phyloP scores from a whole-genome alignment of 2,113 vertebrate species.

The Furnarius figulus region DNA sequence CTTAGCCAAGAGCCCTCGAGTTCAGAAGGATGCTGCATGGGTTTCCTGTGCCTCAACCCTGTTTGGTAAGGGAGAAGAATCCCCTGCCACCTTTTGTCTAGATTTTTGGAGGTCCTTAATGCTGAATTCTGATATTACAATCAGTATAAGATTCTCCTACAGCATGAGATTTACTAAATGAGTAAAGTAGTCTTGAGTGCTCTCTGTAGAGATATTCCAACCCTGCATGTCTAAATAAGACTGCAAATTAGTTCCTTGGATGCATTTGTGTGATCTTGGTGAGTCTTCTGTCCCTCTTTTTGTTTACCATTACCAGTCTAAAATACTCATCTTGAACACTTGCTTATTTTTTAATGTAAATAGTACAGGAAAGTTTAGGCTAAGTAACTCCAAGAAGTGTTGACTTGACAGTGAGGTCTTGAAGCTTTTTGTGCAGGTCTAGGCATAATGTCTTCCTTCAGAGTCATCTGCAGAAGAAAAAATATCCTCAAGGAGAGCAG shows the following conservation, averaged over 20 bases:
- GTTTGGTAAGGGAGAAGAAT: background rate
- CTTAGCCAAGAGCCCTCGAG: background rate
- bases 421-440: background rate
- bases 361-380: background rate
- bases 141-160: fast-evolving
- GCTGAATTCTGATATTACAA: background rate
- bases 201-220: background rate
- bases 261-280: background rate
- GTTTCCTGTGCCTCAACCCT: background rate
- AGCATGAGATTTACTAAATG: background rate
- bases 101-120: background rate
- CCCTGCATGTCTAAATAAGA: background rate
- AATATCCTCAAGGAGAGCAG: background rate
- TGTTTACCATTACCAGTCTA: background rate
- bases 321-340: background rate
- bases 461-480: background rate
- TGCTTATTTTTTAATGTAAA: background rate
- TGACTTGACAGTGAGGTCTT: background rate
- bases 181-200: background rate
- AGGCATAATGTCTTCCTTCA: background rate
- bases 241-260: background rate
- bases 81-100: background rate
- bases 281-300: background rate
- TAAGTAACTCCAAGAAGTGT: background rate
- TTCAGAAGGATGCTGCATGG: background rate